A percentile compares a stretch with the other conserved stretches of the same genome.
These are phyloP conservation scores for Otolemur crassicaudatus DNA, from an alignment of 2,797 vertebrate genomes.

Conservation along the genomic window DNA sequence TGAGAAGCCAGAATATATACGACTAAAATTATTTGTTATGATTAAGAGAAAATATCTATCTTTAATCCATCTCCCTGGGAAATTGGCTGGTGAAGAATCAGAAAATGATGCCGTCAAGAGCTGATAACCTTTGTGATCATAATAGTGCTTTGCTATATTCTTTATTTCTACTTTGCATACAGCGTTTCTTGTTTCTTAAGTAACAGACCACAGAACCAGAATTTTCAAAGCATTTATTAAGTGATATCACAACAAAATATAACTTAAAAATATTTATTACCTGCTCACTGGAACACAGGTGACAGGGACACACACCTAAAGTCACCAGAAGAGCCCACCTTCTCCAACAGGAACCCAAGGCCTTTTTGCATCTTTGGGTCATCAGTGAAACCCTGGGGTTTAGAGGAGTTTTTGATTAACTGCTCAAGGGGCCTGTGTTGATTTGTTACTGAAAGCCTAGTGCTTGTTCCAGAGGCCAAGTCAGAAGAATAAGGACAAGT, in stretches of 20 bases:
- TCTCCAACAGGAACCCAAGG: too few relatives aligned
- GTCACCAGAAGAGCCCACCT: too few relatives aligned
- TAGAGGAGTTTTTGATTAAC: too few relatives aligned
- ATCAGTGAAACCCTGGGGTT: too few relatives aligned
- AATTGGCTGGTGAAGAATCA: neutral
- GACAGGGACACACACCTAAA: too few relatives aligned
- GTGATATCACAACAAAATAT: neutral
- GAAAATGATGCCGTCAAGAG: neutral
- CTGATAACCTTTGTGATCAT: neutral
- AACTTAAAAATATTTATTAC: neutral
- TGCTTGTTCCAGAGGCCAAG: too few relatives aligned
- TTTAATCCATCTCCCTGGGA: neutral
- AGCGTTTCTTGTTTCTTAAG: neutral
- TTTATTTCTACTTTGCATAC: neutral
- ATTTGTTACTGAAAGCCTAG: too few relatives aligned
- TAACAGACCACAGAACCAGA: neutral
- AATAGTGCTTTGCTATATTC: neutral
- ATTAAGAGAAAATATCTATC: slow-evolving; percentile 13
- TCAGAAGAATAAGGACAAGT: too few relatives aligned
- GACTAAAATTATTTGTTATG: neutral
- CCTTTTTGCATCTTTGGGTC: too few relatives aligned
- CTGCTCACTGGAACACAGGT: too few relatives aligned
- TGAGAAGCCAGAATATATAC: neutral
- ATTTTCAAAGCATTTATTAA: slow-evolving; percentile 32
- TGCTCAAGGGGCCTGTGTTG: too few relatives aligned